Evolutionary conservation across 2,797 vertebrate genomes (phyloP), one percentile per base, ranked within the genome.

Genomic region (Garrulus glandarius): DNA sequence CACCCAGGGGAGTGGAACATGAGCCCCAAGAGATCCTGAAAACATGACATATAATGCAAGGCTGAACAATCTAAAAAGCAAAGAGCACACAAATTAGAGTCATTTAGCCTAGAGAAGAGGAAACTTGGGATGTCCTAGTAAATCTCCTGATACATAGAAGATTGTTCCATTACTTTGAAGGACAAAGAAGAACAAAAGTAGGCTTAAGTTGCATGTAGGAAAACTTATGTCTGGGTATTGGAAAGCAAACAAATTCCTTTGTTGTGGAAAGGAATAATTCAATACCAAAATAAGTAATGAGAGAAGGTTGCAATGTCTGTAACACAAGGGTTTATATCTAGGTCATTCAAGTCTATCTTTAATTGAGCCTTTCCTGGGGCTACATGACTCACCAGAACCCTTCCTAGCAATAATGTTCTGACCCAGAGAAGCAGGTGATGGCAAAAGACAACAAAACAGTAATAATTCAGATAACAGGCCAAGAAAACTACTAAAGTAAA

Each of bases 331-430:
- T 83, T 94, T 87, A 34, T 61, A 93, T 95, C 47, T 95, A 93
- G 94, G 95, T 90, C 87, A 88, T 65, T 82, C 83, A 65, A 72
- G 69, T 65, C 72, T 84, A 6, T 81, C 83, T 90, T 93, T 86
- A 96, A 85, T 90, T 65, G 85, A 90, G 90, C 70, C 67, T 95
- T 92, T 95, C 96, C 94, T 67, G 85, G 34, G 92, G 94, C 96
- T 95, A 94, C 70, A 56, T 95, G 90, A 97, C 87, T 96, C 94
- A 95, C 93, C 60, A 88, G 44, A 94, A 85, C 32, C 64, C 84
- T 72, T 84, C 70, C 83, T 43, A 76, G 47, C 83, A 93, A 61
- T 61, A 57, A 43, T 2, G 3, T 55, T 81, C 82, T 34, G 69
- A 87, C 65, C 77, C 16, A 0, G 46, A 79, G 85, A 94, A 90